These are phyloP conservation scores for Varroa destructor DNA, from an alignment of 1,140 invertebrate species.

Conservation along the genomic window DNA sequence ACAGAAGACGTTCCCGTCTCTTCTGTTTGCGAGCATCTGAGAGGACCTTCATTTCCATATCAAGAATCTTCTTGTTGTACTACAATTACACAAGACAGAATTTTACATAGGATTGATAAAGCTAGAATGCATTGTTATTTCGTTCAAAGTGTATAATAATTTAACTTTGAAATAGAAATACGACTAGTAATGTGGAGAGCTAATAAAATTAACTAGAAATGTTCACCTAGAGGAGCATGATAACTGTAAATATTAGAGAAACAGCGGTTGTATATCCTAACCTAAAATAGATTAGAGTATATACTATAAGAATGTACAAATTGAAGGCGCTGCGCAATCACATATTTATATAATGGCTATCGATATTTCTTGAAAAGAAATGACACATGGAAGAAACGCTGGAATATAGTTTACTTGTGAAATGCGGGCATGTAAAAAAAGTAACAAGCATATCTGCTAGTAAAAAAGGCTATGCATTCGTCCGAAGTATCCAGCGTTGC, in stretches of 20 bases:
- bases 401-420: too few species aligned
- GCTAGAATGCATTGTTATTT: background rate
- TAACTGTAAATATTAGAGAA: background rate
- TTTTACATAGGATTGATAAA: background rate
- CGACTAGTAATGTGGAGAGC: background rate
- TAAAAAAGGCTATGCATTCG: too few species aligned
- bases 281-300: too few species aligned
- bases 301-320: too few species aligned
- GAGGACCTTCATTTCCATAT: background rate
- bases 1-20: background rate
- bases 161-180: background rate
- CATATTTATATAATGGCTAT: too few species aligned
- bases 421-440: too few species aligned
- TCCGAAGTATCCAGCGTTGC: too few species aligned
- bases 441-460: too few species aligned
- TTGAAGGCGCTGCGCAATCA: too few species aligned
- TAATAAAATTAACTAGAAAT: background rate
- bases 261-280: too few species aligned
- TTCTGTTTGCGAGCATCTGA: background rate
- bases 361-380: too few species aligned
- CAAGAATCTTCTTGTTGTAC: conserved; percentile 17
- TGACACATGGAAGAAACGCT: too few species aligned
- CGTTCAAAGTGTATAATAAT: background rate
- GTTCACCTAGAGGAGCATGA: background rate
- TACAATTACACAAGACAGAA: background rate